Base-by-base conservation (phyloP, 2,113 vertebrate species). In the Thermophis baileyi region DNA sequence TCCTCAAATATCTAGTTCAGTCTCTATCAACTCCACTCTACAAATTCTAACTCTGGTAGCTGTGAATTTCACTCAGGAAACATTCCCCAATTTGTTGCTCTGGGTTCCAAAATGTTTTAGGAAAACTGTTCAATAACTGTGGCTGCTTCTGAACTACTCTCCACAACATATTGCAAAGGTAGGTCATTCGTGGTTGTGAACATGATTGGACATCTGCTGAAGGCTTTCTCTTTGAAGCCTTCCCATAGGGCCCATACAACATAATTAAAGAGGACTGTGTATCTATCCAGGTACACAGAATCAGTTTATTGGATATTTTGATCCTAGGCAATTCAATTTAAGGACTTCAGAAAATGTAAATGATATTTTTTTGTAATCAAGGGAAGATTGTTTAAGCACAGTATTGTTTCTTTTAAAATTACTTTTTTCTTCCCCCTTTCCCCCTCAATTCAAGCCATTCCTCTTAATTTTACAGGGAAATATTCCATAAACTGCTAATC, bases 401-500 rank as follows among this genome's bases (percentile, higher is more conserved):
- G 54, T n/a, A 30, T 24, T 40, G 74, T 81, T 81, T 81, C 35
- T 81, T 44, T 81, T 44, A 81, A 91, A 92, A 85, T 3, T 93
- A 2, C 63, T 6, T 86, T 9, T 81, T 94, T 86, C 44, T 50
- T 89, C 18, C 18, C 51, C 20, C 53, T 44, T 87, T 49, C 9
- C 14, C 1, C 2, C 88, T 92, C 94, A 0, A 54, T 91, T 27
- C 27, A 63, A 0, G 53, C 35, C 87, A 0, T 89, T 49, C 89
- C 46, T 85, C 46, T 8, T 93, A 93, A 18, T 90, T 93, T 93
- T 81, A 93, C 91, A 27, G 90, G 93, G 11, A 47, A 81, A 93
- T 94, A 27, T 50, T 87, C 6, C 94, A 94, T 93, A 93, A 96
- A 93, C 44, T 88, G 4, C 27, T 95, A 90, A 95, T 96, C 63